Evolutionary conservation across 2,113 vertebrate genomes (phyloP), one percentile per base, ranked within the genome.

Genomic region (Uria aalge): DNA sequence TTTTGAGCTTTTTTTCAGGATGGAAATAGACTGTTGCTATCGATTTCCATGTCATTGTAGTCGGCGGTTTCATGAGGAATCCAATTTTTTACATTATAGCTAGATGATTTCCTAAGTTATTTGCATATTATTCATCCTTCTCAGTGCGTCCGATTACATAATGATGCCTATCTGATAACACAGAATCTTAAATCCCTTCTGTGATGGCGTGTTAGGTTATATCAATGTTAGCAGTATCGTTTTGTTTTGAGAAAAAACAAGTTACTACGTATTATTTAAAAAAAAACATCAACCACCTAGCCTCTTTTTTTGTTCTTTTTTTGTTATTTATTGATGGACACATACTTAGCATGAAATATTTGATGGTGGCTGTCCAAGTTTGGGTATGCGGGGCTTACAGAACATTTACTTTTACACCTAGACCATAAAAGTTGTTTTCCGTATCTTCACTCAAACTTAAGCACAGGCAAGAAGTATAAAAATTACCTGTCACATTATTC

Each of bases 351-450:
- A 45, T 92, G 73, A 77, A 97, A 79, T 97, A 96, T 97, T 98
- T 98, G 92, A 84, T 94, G 69, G 60, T 66, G 78, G 86, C 96
- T 97, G 88, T 97, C 97, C 91, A 94, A 47, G 36, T 96, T 93
- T 96, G 94, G 75, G 68, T 92, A 67, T 62, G 79, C 96, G 87
- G 88, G 43, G 57, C 96, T 97, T 97, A 98, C 96, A 98, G 97
- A 98, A 98, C 97, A 98, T 98, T 98, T 98, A 97, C 95, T 98
- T 98, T 98, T 98, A 98, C 97, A 97, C 94, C 96, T 94, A 93
- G 93, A 89, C 94, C 84, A 96, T 98, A 98, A 98, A 98, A 98
- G 93, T 97, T 98, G 98, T 98, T 98, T 98, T 98, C 97, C 92
- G 24, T 98, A 95, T 98, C 97, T 98, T 97, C 96, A 94, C 93